Conservation (phyloP, 2,113 vertebrate genomes). For the Hyla sarda region DNA sequence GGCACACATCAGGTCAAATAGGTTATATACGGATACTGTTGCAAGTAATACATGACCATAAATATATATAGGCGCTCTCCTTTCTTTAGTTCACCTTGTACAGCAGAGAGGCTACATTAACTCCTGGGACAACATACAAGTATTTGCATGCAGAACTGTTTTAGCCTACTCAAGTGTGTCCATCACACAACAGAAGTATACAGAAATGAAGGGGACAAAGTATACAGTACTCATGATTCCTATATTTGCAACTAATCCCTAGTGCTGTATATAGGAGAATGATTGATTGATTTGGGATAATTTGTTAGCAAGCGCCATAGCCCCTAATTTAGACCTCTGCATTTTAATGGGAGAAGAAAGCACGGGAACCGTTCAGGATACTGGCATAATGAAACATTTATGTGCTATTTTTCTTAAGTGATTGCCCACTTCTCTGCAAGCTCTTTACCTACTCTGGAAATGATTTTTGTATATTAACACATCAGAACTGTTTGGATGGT, state of each 20-base stretch:
- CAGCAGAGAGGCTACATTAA: no score
- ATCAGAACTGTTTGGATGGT: slow-evolving; percentile 60
- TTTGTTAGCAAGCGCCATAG: neutral
- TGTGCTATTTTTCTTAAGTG: slow-evolving; percentile 58
- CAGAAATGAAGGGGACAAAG: no score
- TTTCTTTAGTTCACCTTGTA: no score
- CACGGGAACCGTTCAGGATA: neutral
- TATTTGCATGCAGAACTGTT: no score
- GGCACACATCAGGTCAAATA: no score
- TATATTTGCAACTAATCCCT: neutral
- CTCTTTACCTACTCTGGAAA: slow-evolving; percentile 58
- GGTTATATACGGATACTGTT: no score
- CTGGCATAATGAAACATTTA: slow-evolving; percentile 25
- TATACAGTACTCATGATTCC: neutral
- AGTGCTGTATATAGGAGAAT: neutral
- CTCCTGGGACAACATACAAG: no score
- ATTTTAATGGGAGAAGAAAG: neutral
- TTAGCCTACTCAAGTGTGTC: no score
- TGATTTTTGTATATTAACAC: slow-evolving; percentile 53
- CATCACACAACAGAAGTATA: no score
- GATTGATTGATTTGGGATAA: neutral
- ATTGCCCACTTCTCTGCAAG: slow-evolving; percentile 58
- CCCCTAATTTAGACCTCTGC: no score
- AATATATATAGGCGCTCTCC: no score
- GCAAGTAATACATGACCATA: no score